A percentile compares a stretch with the other conserved stretches of the same genome.
phyloP scores from a whole-genome alignment of 2,113 vertebrate species.

The Nansenia antarctica region DNA sequence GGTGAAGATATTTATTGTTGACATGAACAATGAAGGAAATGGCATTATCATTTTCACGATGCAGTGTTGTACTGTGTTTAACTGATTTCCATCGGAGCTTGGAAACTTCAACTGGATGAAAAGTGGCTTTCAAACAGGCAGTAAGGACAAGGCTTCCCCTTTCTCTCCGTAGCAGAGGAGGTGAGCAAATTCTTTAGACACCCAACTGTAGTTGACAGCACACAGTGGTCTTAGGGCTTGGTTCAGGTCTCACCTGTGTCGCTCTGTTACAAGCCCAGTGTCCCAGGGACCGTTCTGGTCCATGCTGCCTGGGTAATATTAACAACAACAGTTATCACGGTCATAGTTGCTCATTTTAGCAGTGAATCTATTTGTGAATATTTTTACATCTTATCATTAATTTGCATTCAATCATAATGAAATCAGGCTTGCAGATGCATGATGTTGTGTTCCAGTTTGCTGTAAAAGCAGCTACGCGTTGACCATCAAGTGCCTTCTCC shows the following conservation, averaged over 20 bases:
- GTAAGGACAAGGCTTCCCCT: not conserved
- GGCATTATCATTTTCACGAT: not conserved
- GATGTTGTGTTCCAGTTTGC: not conserved
- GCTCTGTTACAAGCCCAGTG: slow-evolving; percentile 5
- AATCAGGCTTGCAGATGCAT: not conserved
- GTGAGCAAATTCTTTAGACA: slow-evolving; percentile 69
- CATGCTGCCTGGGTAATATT: slow-evolving; percentile 31
- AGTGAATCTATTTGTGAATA: not conserved
- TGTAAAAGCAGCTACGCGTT: slow-evolving; percentile 6
- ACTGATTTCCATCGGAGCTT: not conserved
- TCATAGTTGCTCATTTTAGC: not conserved
- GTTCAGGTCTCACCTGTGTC: slow-evolving; percentile 44
- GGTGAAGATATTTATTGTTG: not conserved
- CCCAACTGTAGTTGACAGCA: slow-evolving; percentile 72
- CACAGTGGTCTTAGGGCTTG: slow-evolving; percentile 38
- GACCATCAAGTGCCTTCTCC: slow-evolving; percentile 76
- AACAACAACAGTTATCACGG: not conserved
- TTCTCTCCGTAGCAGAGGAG: slow-evolving; percentile 54
- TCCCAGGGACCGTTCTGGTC: slow-evolving; percentile 12
- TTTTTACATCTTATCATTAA: not conserved
- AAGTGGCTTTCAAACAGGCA: not conserved
- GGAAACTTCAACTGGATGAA: not conserved
- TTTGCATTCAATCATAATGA: not conserved
- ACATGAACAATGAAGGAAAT: not conserved
- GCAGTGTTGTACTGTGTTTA: not conserved